Evolutionary conservation across 2,797 vertebrate genomes (phyloP).

Genomic region (Danio albolineatus): DNA sequence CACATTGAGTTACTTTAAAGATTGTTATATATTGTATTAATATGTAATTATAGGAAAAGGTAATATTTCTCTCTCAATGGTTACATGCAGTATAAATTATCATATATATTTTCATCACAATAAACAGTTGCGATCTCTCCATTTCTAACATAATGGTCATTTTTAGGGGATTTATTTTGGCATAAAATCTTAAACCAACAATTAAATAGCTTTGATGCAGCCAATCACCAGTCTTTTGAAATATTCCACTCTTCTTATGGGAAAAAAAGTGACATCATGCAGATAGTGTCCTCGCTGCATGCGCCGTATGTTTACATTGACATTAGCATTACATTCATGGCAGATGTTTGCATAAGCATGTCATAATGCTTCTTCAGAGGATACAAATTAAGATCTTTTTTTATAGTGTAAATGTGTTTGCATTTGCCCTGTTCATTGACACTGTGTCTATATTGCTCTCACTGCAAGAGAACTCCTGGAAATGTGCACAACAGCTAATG

Average conservation of each 20-base stretch:
- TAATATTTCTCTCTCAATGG: too few relatives aligned
- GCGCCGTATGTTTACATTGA: conserved; percentile 2
- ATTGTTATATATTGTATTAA: too few relatives aligned
- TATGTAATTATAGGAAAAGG: too few relatives aligned
- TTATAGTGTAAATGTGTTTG: neutral
- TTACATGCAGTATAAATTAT: too few relatives aligned
- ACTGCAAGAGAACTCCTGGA: neutral
- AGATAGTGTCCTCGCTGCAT: neutral
- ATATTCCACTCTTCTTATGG: neutral
- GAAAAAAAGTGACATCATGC: neutral
- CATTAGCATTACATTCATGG: neutral
- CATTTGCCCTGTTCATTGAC: neutral
- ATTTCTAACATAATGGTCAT: neutral
- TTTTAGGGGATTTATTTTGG: neutral
- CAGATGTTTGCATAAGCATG: neutral
- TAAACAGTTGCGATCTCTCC: neutral
- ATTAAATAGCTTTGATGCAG: neutral
- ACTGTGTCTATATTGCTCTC: neutral
- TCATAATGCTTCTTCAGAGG: neutral
- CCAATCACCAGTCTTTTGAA: neutral
- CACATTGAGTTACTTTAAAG: too few relatives aligned
- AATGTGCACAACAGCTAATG: neutral
- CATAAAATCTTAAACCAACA: neutral
- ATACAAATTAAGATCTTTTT: neutral
- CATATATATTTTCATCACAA: too few relatives aligned